Conservation (phyloP, 2,113 vertebrate species). For the Hemichromis elongatus region DNA sequence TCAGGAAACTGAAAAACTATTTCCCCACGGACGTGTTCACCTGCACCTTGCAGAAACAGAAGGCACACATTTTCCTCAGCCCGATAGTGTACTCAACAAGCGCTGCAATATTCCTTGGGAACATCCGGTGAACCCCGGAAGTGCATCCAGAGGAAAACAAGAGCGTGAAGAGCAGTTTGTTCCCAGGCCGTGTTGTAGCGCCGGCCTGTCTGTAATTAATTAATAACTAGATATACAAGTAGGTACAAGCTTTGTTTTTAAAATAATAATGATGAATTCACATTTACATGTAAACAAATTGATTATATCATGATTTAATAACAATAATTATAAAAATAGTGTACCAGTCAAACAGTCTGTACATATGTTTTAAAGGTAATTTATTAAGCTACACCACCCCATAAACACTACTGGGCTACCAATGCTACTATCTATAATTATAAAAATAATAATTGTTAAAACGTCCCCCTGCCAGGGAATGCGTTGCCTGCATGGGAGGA, state of each 20-base stretch:
- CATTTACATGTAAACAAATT: background rate
- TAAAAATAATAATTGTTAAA: background rate
- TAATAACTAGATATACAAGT: background rate
- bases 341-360: background rate
- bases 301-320: background rate
- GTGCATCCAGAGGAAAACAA: background rate
- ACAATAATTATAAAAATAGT: background rate
- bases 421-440: background rate
- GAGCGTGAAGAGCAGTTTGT: background rate
- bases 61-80: background rate
- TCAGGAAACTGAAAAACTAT: background rate
- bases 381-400: background rate
- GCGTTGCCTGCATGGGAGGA: too few relatives aligned
- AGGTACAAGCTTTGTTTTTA: background rate
- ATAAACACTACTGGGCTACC: too few relatives aligned
- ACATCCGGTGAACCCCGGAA: slow-evolving; percentile 49
- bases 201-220: background rate
- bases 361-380: background rate
- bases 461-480: too few relatives aligned
- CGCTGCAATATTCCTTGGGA: background rate
- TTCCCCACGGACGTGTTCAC: background rate
- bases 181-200: background rate
- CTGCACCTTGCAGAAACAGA: background rate
- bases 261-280: background rate
- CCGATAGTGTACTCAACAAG: background rate